phyloP scores from a whole-genome alignment of 2,797 vertebrate species.

The Leontocebus nigricollis region DNA sequence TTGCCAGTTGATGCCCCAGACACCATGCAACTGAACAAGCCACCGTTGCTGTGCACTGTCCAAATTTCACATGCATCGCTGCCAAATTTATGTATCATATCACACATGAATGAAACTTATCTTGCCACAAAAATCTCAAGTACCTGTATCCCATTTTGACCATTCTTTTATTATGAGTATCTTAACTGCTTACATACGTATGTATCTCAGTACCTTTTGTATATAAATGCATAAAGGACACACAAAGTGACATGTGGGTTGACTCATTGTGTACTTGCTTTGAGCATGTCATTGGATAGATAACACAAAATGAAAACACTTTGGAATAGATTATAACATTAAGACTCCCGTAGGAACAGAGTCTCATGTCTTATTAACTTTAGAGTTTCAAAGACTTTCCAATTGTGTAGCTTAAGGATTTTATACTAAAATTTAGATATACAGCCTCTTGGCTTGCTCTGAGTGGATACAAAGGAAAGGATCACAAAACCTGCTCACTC shows the following conservation, averaged over 20 bases:
- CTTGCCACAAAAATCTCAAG: not conserved
- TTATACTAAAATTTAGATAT: slow-evolving; percentile 33
- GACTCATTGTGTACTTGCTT: not conserved
- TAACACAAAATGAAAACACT: slow-evolving; percentile 23
- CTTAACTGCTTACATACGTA: not conserved
- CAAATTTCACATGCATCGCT: not conserved
- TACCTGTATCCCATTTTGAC: not conserved
- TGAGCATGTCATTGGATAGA: not conserved
- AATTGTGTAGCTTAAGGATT: slow-evolving; percentile 42
- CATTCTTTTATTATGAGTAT: not conserved
- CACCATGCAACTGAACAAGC: not conserved
- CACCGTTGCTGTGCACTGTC: not conserved
- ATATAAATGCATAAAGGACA: not conserved
- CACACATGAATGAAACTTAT: not conserved
- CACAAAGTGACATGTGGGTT: not conserved
- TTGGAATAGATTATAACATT: not conserved
- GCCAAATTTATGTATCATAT: not conserved
- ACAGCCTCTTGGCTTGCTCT: slow-evolving; percentile 15
- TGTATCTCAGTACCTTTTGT: not conserved
- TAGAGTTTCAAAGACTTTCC: slow-evolving; percentile 16
- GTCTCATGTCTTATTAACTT: slow-evolving; percentile 19
- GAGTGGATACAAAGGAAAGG: not conserved
- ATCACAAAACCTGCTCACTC: not conserved
- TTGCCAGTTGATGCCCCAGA: not conserved
- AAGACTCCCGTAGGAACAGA: not conserved